These are phyloP conservation scores for Ochotona curzoniae DNA, from an alignment of 2,113 vertebrate genomes.

Conservation along the genomic window DNA sequence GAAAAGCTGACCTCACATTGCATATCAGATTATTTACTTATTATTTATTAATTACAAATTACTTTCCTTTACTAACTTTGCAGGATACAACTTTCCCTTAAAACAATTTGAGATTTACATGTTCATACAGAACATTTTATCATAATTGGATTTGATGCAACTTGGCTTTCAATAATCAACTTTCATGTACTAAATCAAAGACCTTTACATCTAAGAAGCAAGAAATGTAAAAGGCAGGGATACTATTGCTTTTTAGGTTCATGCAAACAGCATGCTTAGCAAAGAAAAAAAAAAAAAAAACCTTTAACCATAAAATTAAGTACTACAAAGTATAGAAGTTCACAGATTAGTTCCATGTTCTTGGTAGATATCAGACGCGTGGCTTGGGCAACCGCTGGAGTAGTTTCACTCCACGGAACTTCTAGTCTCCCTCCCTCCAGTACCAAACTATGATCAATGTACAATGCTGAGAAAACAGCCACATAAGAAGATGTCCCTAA, in stretches of 20 bases:
- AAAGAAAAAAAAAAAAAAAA: background rate
- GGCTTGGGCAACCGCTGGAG: background rate
- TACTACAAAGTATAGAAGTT: background rate
- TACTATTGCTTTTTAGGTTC: conserved; percentile 25
- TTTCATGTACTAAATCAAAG: conserved; percentile 9
- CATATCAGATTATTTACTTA: background rate
- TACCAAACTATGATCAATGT: conserved; percentile 18
- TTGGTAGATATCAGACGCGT: background rate
- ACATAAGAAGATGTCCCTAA: conserved; percentile 5
- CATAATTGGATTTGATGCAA: background rate
- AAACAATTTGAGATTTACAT: conserved; percentile 10
- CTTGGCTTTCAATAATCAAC: conserved; percentile 5
- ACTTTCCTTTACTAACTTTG: conserved; percentile 40
- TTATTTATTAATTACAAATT: background rate
- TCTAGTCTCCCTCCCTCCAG: background rate
- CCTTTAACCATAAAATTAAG: background rate
- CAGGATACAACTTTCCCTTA: conserved; percentile 25
- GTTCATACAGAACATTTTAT: background rate
- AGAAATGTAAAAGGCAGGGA: conserved; percentile 3
- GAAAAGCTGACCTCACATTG: background rate
- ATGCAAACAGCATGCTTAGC: background rate
- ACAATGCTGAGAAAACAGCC: conserved; percentile 24
- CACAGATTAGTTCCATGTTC: background rate
- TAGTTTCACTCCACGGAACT: background rate
- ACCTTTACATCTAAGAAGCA: background rate